Evolutionary conservation across 2,797 vertebrate genomes (phyloP).

Genomic region (Sylvia borin): DNA sequence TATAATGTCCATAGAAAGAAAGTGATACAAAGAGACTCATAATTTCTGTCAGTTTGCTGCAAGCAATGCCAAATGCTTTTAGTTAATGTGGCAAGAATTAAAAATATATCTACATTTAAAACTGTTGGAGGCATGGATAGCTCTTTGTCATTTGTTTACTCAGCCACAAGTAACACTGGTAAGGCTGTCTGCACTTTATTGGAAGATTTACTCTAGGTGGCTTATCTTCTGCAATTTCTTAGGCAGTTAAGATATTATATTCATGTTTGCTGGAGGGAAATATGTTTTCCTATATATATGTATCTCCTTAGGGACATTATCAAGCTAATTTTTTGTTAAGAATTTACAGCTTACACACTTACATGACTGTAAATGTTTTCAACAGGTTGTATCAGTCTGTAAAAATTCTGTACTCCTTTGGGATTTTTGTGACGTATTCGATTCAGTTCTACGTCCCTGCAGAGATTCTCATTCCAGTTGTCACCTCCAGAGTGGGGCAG

Average conservation of each 20-base stretch:
- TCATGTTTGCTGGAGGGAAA: not conserved
- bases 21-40: not conserved
- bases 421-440: conserved; percentile 88
- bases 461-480: conserved; percentile 82
- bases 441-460: conserved; percentile 91
- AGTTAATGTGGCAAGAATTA: not conserved
- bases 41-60: not conserved
- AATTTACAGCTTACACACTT: not conserved
- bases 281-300: not conserved
- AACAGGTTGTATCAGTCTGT: conserved; percentile 85
- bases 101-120: not conserved
- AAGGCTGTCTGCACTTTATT: not conserved
- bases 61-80: not conserved
- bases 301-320: not conserved
- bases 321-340: not conserved
- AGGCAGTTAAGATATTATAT: not conserved
- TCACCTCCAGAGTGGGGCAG: conserved; percentile 75
- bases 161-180: not conserved
- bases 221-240: not conserved
- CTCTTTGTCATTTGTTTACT: not conserved
- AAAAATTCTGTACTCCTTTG: conserved; percentile 87
- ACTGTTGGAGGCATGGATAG: not conserved
- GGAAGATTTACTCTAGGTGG: not conserved
- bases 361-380: conserved; percentile 28
- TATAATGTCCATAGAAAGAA: not conserved